These are phyloP conservation scores for Pseudomyrmex concolor DNA, from an alignment of 1,140 invertebrate genomes.

Conservation along the genomic window DNA sequence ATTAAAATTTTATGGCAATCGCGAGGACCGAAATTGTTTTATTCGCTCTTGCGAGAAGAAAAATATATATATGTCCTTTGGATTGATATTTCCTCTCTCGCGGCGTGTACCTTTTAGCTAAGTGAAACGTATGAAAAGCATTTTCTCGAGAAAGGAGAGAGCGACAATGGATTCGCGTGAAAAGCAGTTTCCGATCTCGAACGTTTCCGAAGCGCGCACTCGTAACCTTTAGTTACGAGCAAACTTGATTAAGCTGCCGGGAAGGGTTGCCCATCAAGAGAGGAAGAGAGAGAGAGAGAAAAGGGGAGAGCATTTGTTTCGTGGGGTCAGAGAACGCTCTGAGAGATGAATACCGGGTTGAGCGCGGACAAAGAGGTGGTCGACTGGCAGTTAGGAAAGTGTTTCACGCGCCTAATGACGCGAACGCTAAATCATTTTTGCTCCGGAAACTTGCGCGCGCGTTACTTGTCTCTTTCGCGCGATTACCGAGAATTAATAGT, in stretches of 20 bases:
- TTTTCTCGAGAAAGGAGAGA: not conserved
- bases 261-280: constrained; percentile 30
- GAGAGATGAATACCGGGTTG: constrained; percentile 1
- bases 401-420: constrained; percentile 36
- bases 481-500: constrained; percentile 44
- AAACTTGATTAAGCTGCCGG: constrained; percentile 56
- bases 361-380: constrained; percentile 7
- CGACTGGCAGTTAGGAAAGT: constrained; percentile 35
- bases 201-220: constrained; percentile 24
- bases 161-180: constrained; percentile 30
- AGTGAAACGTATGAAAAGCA: constrained; percentile 36
- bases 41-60: not conserved
- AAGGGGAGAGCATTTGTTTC: constrained; percentile 15
- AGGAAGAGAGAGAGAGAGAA: not conserved
- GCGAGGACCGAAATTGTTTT: not conserved
- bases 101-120: not conserved
- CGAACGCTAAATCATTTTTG: constrained; percentile 48
- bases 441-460: not conserved
- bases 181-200: constrained; percentile 36
- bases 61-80: too few relatives aligned
- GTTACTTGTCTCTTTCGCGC: constrained; percentile 26
- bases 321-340: constrained; percentile 25
- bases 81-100: too few relatives aligned
- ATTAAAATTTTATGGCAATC: constrained; percentile 11
- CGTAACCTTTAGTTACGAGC: constrained; percentile 51